Conservation (phyloP, 1,140 invertebrate species). For the Drosophila kikkawai region DNA sequence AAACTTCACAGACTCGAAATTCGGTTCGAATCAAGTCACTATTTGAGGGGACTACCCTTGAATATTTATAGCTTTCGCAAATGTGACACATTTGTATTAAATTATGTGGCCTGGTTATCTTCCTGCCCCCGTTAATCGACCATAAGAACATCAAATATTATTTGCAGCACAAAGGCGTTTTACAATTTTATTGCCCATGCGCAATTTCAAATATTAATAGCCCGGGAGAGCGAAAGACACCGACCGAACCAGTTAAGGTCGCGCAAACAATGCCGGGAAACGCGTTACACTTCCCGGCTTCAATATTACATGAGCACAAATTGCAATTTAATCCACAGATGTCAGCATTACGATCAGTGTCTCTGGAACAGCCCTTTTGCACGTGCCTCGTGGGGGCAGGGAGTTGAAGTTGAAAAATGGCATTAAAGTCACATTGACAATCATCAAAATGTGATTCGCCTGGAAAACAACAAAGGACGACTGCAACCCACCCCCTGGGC, state of each 20-base stretch:
- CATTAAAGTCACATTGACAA: conserved; percentile 85
- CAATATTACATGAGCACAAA: conserved; percentile 85
- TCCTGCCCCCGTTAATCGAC: conserved; percentile 58
- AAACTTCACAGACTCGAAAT: background rate
- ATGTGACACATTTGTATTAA: conserved; percentile 3
- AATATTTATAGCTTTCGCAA: background rate
- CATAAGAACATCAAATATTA: conserved; percentile 79
- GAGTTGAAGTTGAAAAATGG: conserved; percentile 81
- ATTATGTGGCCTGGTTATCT: background rate
- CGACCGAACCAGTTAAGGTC: conserved; percentile 44
- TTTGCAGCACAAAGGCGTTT: conserved; percentile 57
- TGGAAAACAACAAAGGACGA: conserved; percentile 65
- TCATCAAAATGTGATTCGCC: conserved; percentile 84
- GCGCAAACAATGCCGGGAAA: conserved; percentile 47
- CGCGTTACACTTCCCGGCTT: conserved; percentile 52
- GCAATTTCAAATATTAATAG: conserved; percentile 79
- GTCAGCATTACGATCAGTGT: conserved; percentile 84
- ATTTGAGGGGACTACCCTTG: background rate
- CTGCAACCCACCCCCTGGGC: conserved; percentile 27
- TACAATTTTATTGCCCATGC: conserved; percentile 75
- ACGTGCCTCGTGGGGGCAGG: conserved; percentile 52
- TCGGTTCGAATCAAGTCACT: no score
- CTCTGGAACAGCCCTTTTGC: conserved; percentile 67
- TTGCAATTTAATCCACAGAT: conserved; percentile 85
- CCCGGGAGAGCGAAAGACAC: conserved; percentile 32